These are phyloP conservation scores for Phyto melanocephala DNA, from an alignment of 2,888 invertebrate genomes.

Conservation along the genomic window DNA sequence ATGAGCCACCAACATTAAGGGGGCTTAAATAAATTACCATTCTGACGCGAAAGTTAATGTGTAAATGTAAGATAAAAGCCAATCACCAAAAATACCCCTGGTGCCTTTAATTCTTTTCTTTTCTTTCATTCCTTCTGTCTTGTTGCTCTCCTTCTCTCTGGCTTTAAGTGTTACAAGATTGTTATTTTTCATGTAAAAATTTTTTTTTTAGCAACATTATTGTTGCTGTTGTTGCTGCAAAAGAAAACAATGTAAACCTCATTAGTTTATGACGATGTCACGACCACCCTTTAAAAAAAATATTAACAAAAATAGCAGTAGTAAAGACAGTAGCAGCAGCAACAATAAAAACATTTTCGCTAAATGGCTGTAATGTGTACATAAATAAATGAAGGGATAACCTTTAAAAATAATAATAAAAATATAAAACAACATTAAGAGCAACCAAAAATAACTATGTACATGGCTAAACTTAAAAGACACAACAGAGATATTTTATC, in stretches of 20 bases:
- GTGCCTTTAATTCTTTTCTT: not conserved
- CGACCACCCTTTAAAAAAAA: slow-evolving; percentile 11
- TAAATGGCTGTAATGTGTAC: slow-evolving; percentile 32
- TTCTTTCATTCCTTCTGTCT: not conserved
- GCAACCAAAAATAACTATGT: slow-evolving; percentile 12
- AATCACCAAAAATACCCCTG: slow-evolving; percentile 27
- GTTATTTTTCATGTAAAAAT: not conserved
- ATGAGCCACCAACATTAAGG: slow-evolving; percentile 45
- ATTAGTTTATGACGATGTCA: slow-evolving; percentile 58
- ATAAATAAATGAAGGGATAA: slow-evolving; percentile 21
- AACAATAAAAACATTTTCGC: slow-evolving; percentile 9
- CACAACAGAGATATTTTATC: slow-evolving; percentile 8
- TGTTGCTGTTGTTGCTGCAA: slow-evolving; percentile 10
- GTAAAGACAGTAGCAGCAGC: not conserved
- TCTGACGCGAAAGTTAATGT: slow-evolving; percentile 48
- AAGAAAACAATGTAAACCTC: slow-evolving; percentile 59
- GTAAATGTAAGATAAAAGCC: slow-evolving; percentile 44
- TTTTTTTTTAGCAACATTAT: slow-evolving; percentile 9
- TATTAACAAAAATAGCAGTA: not conserved
- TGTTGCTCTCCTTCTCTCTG: not conserved
- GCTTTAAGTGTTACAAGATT: not conserved
- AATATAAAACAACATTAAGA: not conserved
- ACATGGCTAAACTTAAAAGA: not conserved
- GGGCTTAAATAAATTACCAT: slow-evolving; percentile 58
- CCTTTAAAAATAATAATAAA: not conserved